These are phyloP conservation scores for Hystrix cristata DNA, from an alignment of 2,113 vertebrate species.

Conservation along the genomic window DNA sequence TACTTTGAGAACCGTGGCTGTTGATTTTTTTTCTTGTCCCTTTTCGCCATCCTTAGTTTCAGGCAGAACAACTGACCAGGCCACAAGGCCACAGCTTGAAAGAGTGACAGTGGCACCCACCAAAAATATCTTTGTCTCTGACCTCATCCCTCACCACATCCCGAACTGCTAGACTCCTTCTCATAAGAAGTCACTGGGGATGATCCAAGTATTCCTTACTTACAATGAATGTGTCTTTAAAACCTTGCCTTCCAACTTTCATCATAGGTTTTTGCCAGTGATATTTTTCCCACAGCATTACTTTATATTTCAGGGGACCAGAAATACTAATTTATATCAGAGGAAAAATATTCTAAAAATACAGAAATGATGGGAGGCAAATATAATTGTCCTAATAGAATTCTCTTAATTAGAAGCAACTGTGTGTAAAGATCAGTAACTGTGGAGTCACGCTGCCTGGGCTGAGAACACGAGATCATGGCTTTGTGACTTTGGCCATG, in stretches of 20 bases:
- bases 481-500: background rate
- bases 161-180: background rate
- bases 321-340: conserved; percentile 22
- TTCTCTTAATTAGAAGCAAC: conserved; percentile 10
- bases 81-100: background rate
- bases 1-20: background rate
- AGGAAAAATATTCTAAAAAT: conserved; percentile 36
- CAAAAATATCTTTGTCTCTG: background rate
- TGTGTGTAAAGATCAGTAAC: background rate
- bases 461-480: background rate
- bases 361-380: background rate
- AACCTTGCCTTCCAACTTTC: conserved; percentile 26
- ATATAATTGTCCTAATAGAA: conserved; percentile 16
- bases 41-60: background rate
- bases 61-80: background rate
- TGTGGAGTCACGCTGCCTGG: background rate
- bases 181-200: background rate
- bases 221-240: background rate
- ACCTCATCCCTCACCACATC: background rate
- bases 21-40: too few relatives aligned
- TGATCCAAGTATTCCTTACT: background rate
- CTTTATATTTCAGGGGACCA: conserved; percentile 30
- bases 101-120: background rate
- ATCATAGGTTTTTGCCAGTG: background rate
- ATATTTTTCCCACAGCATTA: conserved; percentile 10